Base-by-base conservation (phyloP, 2,797 vertebrate species). In the Saxicola maurus region DNA sequence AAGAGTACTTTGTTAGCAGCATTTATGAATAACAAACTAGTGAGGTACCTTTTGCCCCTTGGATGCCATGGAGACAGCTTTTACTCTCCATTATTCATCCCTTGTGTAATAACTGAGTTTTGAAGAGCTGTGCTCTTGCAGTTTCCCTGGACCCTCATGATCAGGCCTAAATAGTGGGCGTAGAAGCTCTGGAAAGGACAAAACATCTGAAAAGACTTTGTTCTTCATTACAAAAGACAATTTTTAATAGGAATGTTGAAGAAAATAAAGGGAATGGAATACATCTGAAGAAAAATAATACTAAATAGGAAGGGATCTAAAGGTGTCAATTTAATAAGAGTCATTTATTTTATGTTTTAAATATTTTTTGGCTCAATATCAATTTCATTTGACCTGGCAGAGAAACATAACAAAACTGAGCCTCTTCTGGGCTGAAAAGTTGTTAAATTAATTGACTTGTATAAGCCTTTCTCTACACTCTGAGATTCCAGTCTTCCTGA, bases 21-120 rank as follows among this genome's bases (percentile, higher is more conserved):
- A 48, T 82, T 91, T 93, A 46, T 89, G 80, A 95, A 84, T 88
- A 89, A 71, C 78, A 95, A 89, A 60, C 68, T 53, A 43, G 33
- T 2, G 37, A 92, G 78, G 59, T 37, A 68, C 33, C 67, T 81
- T 88, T 88, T 86, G 86, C 78, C 79, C 85, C 49, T 52, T 9
- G 23, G 55, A 72, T 91, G 69, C 59, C 55, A 77, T 67, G 73
- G 88, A 92, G 88, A 91, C 62, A 57, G 71, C 6, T 93, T 73
- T 92, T 86, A 66, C 3, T 5, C 62, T 51, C 42, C 40, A 16
- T 38, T 88, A 33, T 66, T 94, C 85, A 76, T 89, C 76, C 67
- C 20, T 38, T 60, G 73, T 7, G 15, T 59, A 90, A 82, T 56
- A 89, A 84, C 25, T 85, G 71, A 57, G 56, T 89, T 92, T 86